A percentile compares a stretch with the other conserved stretches of the same genome.
Conservation (phyloP, 2,888 invertebrate species). For the Dilophus febrilis region DNA sequence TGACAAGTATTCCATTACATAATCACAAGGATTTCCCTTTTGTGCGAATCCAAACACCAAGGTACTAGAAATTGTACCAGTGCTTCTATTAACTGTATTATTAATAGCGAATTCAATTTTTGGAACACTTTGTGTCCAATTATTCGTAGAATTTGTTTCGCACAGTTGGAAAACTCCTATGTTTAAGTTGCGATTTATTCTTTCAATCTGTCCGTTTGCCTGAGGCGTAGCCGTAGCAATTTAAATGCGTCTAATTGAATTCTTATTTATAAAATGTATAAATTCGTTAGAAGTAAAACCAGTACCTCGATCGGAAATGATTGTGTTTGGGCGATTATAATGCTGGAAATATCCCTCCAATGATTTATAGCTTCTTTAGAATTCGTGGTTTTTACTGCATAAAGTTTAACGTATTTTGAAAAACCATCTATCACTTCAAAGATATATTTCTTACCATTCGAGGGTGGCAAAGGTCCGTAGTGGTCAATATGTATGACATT, state of each 20-base stretch:
- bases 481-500: constrained; percentile 1
- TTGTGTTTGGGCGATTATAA: constrained; percentile 4
- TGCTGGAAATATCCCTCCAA: neutral
- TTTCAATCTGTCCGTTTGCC: constrained; percentile 8
- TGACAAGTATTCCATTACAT: neutral
- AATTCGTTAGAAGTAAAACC: constrained; percentile 6
- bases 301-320: constrained; percentile 6
- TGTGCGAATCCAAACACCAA: neutral
- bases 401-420: constrained; percentile 4
- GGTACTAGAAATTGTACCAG: neutral
- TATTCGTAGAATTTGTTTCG: neutral
- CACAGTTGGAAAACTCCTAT: neutral
- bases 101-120: no score
- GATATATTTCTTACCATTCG: constrained; percentile 2
- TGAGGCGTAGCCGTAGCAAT: constrained; percentile 3
- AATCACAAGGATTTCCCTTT: neutral
- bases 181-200: neutral
- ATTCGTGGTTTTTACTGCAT: constrained; percentile 1
- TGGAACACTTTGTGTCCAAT: neutral
- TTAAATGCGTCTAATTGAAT: constrained; percentile 5
- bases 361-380: constrained; percentile 1
- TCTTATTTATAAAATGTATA: constrained; percentile 1
- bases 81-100: neutral
- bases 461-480: constrained; percentile 4
- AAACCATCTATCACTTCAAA: constrained; percentile 6